phyloP scores from a whole-genome alignment of 2,797 vertebrate species.

The Nothura maculosa region DNA sequence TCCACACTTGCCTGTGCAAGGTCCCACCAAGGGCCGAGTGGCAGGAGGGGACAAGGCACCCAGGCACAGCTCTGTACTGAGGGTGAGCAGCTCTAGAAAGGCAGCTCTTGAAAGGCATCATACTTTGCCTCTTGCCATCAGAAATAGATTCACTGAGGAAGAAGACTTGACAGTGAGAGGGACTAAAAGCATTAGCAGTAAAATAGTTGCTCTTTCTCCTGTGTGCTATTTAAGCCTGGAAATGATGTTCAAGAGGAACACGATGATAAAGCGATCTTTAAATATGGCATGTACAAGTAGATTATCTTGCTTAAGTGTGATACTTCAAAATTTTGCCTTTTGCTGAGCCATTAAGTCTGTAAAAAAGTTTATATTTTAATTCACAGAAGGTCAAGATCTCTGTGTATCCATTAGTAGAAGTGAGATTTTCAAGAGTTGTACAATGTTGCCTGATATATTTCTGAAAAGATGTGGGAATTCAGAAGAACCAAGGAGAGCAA shows the following conservation, averaged over 20 bases:
- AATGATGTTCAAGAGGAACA: slow-evolving; percentile 2
- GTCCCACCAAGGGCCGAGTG: no score
- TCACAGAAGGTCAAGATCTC: slow-evolving; percentile 45
- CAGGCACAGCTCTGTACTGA: no score
- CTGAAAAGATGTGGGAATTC: slow-evolving; percentile 52
- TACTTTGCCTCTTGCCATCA: neutral
- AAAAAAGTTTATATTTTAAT: neutral
- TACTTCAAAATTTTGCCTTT: neutral
- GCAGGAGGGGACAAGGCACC: no score
- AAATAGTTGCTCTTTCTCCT: neutral
- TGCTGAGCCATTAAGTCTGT: neutral
- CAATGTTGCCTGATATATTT: slow-evolving; percentile 57
- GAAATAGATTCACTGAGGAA: neutral
- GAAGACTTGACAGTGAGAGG: neutral
- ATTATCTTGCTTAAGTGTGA: neutral
- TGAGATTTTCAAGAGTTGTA: slow-evolving; percentile 70
- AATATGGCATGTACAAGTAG: neutral
- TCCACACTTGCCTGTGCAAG: no score
- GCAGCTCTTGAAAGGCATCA: neutral
- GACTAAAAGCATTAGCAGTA: neutral
- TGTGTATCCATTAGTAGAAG: slow-evolving; percentile 60
- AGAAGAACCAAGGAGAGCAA: neutral
- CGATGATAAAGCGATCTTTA: neutral
- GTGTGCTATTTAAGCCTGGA: neutral
- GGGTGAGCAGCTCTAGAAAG: neutral